Evolutionary conservation across 2,888 invertebrate species (phyloP), one percentile per base, ranked within the genome.

Genomic region (Trimorus sp.): DNA sequence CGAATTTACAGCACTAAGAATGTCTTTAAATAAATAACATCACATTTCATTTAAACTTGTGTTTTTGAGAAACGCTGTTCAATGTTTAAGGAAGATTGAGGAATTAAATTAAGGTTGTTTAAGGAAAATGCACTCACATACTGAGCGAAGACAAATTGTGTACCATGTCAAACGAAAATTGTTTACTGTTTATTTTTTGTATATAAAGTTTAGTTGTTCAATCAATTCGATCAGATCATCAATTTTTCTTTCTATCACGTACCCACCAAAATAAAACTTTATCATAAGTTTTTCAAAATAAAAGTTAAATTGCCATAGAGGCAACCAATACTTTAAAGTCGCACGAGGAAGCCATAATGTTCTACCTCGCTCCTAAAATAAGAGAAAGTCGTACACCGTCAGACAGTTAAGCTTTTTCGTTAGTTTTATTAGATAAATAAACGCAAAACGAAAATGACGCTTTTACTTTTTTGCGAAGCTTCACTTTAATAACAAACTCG

Each of bases 341-440:
- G 62, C 48, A 62, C 62, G 42, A 15, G 16, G 62, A 62, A 62
- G 36, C 62, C 62, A 62, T 62, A 62, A 62, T 49, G 49, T 62
- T 62, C 15, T 36, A 26, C 2, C 26, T 26, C 26, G 26, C 26
- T 26, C 26, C 26, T 26, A 26, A 26, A 26, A 26, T 26, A 26
- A 26, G 26, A 26, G 26, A 26, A 26, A 26, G 26, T 26, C 26
- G 26, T 26, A 26, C 26, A 26, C 1, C 26, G 26, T 60, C 45
- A 60, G 60, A 26, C 26, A 26, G 26, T 26, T 26, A 45, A 45
- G 42, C 60, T 42, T 60, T 60, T 60, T 60, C 60, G 45, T 60
- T 60, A 60, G 42, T 60, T 60, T 60, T 60, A 60, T 60, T 60
- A 60, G 42, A 60, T 60, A 60, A 60, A 60, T 60, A 60, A 60